Conservation (phyloP, 2,888 invertebrate genomes). For the Coelinius sp. region DNA sequence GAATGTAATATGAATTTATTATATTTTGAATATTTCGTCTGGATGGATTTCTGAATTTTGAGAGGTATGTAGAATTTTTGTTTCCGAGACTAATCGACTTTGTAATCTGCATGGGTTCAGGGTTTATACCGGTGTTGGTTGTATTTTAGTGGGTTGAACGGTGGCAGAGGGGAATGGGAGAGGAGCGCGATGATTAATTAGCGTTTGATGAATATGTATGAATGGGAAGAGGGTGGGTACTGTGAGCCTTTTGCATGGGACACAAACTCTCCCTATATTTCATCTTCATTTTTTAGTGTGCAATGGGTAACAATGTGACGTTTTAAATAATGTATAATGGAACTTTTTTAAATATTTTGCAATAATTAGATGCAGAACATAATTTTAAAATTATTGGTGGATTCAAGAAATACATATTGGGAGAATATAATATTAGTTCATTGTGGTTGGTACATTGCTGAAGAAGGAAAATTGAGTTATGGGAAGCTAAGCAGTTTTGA, state of each 20-base stretch:
- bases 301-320: slow-evolving; percentile 61
- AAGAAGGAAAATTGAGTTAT: too few species aligned
- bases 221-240: slow-evolving; percentile 52
- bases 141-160: slow-evolving; percentile 9
- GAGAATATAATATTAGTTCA: too few species aligned
- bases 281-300: slow-evolving; percentile 51
- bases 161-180: slow-evolving; percentile 46
- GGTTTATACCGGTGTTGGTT: slow-evolving; percentile 30
- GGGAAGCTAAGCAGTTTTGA: too few species aligned
- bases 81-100: slow-evolving; percentile 40
- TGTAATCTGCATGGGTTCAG: slow-evolving; percentile 36
- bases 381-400: not conserved
- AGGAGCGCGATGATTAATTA: slow-evolving; percentile 69
- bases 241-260: slow-evolving; percentile 28
- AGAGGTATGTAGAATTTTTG: slow-evolving; percentile 10
- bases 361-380: not conserved
- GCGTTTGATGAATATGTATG: slow-evolving; percentile 71
- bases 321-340: slow-evolving; percentile 33
- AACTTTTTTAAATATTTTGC: not conserved
- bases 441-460: too few species aligned
- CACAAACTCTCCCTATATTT: slow-evolving; percentile 37
- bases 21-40: not conserved
- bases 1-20: slow-evolving; percentile 11
- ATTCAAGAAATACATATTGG: too few species aligned
- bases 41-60: slow-evolving; percentile 9